Percentiles rank a stretch among this genome's conserved stretches.
Conservation (phyloP, 2,888 invertebrate species). For the Meteorus cinctellus region DNA sequence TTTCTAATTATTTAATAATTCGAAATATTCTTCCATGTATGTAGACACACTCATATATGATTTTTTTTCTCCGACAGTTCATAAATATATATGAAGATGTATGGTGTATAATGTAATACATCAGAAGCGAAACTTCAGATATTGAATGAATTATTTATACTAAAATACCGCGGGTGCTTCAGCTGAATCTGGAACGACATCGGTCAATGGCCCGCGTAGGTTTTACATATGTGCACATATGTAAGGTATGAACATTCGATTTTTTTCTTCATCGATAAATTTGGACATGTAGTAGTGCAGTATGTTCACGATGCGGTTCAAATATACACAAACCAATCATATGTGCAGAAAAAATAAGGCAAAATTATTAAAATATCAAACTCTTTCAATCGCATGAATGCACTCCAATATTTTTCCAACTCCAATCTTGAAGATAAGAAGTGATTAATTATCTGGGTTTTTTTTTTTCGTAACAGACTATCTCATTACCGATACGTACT, state of each 20-base stretch:
- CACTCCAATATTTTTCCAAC: background rate
- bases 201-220: constrained; percentile 64
- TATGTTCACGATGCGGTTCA: background rate
- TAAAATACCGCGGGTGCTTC: constrained; percentile 13
- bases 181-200: constrained; percentile 69
- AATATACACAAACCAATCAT: background rate
- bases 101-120: constrained; percentile 7
- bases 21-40: background rate
- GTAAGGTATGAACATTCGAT: constrained; percentile 19
- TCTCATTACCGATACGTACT: background rate
- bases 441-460: background rate
- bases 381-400: background rate
- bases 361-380: background rate
- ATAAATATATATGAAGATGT: background rate
- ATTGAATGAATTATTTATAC: constrained; percentile 10
- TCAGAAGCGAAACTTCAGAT: constrained; percentile 5
- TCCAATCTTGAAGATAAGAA: constrained; percentile 5
- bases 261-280: constrained; percentile 14
- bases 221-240: constrained; percentile 18
- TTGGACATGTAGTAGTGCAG: background rate
- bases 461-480: background rate
- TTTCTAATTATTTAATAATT: constrained; percentile 1
- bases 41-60: background rate
- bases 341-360: background rate
- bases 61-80: background rate